These are phyloP conservation scores for Cnemophilus loriae DNA, from an alignment of 2,113 vertebrate species.

Conservation along the genomic window DNA sequence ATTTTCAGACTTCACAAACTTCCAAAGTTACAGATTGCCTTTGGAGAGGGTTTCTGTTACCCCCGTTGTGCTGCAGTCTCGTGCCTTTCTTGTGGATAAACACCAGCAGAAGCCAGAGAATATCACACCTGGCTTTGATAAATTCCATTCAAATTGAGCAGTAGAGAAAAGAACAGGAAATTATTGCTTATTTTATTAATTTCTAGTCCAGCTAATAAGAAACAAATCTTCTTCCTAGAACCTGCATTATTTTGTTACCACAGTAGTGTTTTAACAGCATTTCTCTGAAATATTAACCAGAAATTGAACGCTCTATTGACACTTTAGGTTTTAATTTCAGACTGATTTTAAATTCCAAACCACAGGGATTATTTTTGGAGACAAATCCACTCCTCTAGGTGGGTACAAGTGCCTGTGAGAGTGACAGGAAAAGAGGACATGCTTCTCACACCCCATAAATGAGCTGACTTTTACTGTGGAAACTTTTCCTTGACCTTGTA, in stretches of 20 bases:
- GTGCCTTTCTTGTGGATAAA: background rate
- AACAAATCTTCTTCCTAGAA: background rate
- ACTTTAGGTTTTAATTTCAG: background rate
- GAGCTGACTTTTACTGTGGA: background rate
- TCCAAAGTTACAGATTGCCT: background rate
- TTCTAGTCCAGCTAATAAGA: background rate
- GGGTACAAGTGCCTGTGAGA: background rate
- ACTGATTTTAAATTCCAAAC: background rate
- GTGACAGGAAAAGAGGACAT: background rate
- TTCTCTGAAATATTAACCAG: background rate
- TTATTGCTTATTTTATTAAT: background rate
- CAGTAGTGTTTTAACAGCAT: background rate
- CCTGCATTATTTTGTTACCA: background rate
- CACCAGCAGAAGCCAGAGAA: background rate
- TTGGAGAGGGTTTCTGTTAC: background rate
- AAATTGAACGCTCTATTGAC: background rate
- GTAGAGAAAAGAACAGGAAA: background rate
- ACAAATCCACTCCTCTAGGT: background rate
- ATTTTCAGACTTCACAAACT: background rate
- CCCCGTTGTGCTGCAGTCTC: background rate
- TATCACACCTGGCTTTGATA: background rate
- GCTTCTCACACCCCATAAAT: background rate
- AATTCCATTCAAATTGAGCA: background rate
- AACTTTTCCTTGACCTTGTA: conserved; percentile 55
- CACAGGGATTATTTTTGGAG: background rate